A percentile compares a stretch with the other conserved stretches of the same genome.
phyloP scores from a whole-genome alignment of 2,888 invertebrate genomes.

The Norana najaformis region DNA sequence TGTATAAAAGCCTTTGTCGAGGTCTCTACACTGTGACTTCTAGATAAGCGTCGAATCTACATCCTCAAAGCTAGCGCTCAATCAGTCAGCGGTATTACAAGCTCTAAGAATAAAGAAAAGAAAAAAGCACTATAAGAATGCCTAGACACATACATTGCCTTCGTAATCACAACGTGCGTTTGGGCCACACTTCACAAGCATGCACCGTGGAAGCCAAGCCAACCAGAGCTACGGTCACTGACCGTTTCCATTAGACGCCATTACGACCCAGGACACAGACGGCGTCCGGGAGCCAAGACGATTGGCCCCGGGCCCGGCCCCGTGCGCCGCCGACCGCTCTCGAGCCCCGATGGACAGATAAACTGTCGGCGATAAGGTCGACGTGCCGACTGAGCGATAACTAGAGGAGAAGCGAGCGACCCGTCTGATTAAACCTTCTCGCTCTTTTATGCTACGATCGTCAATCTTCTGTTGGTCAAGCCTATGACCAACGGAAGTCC shows the following conservation, averaged over 20 bases:
- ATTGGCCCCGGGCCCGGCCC: background rate
- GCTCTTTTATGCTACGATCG: background rate
- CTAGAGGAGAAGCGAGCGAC: background rate
- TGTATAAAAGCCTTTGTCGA: too few relatives aligned
- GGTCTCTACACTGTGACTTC: too few relatives aligned
- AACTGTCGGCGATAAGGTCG: background rate
- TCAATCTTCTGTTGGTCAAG: background rate
- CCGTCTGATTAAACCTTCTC: background rate
- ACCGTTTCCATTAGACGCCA: background rate
- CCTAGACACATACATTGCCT: too few relatives aligned
- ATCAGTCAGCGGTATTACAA: too few relatives aligned
- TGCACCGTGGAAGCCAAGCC: background rate
- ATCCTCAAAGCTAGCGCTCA: too few relatives aligned
- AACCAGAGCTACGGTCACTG: background rate
- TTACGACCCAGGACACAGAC: slow-evolving; percentile 13
- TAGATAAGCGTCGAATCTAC: too few relatives aligned
- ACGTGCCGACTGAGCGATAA: background rate
- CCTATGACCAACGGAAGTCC: background rate
- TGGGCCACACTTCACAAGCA: background rate
- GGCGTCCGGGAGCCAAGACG: background rate
- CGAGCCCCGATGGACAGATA: background rate
- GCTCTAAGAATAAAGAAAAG: too few relatives aligned
- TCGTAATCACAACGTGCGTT: background rate
- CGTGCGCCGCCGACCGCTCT: background rate
- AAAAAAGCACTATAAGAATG: too few relatives aligned